Percentiles rank a stretch among this genome's conserved stretches.
Evolutionary conservation across 2,888 invertebrate species (phyloP).

Genomic region (Carabus problematicus): DNA sequence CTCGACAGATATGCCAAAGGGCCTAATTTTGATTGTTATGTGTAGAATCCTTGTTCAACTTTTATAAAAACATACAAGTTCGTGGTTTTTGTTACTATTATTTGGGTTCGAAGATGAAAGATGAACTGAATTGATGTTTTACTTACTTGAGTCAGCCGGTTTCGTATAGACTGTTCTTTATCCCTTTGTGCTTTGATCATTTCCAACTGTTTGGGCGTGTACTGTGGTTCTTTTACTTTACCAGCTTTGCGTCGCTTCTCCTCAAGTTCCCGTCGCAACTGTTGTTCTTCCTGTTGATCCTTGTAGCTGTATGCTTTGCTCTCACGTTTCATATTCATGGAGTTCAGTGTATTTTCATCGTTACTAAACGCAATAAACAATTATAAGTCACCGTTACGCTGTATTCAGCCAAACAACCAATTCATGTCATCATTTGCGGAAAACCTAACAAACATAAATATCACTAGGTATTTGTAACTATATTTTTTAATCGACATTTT

Average conservation of each 20-base stretch:
- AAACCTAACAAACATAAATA: too few species aligned
- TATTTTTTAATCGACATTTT: background rate
- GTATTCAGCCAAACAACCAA: conserved; percentile 20
- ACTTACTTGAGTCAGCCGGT: conserved; percentile 69
- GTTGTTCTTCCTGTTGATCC: conserved; percentile 94
- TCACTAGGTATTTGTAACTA: background rate
- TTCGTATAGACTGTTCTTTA: conserved; percentile 82
- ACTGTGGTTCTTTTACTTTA: conserved; percentile 73
- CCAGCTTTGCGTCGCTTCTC: conserved; percentile 85
- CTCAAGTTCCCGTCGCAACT: conserved; percentile 89
- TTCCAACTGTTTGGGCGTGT: conserved; percentile 92
- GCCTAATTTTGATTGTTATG: too few species aligned
- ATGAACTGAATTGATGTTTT: conserved; percentile 5
- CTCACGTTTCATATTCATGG: conserved; percentile 89
- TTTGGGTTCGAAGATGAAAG: too few species aligned
- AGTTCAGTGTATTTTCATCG: conserved; percentile 60
- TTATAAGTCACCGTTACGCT: background rate
- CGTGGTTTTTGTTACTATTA: too few species aligned
- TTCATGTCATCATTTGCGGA: too few species aligned
- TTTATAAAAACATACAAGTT: too few species aligned
- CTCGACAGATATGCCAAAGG: too few species aligned
- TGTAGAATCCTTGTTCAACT: too few species aligned
- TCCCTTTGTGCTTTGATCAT: conserved; percentile 83
- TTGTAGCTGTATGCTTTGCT: conserved; percentile 97
- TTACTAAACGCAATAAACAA: conserved; percentile 52